Evolutionary conservation across 1,140 invertebrate species (phyloP), one percentile per base, ranked within the genome.

Genomic region (Dreissena rostriformis): DNA sequence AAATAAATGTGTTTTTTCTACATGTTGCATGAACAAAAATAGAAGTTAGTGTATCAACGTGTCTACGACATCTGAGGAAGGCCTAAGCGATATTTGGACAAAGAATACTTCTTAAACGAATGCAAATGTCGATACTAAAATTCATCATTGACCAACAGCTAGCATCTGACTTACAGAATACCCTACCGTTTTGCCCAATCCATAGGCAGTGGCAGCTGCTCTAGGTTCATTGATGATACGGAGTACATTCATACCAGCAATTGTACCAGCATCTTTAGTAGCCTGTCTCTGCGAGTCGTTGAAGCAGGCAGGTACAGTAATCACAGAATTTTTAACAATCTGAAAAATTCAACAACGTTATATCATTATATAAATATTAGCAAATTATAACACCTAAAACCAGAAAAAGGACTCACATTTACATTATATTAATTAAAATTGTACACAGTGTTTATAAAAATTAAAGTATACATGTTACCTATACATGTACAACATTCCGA

Each of bases 211-310:
- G 71, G 94, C 94, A 72, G 94, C 94, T 70, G 94, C 94, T 53
- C 94, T 94, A 15, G 94, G 94, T 79, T 94, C 94, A 82, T 94
- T 94, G 87, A 94, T 94, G 86, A 94, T 94, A 67, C 94, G 90
- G 28, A 94, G 85, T 52, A 95, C 94, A 86, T 95, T 97, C 12
- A 95, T 78, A 71, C 94, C 94, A 67, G 94, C 92, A 71, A 95
- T 95, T 8, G 90, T 91, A 14, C 94, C 94, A 67, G 94, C 94
- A 90, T 95, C 94, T 80, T 94, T 95, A n/a, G 94, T 95, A 0
- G 94, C 94, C 86, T 94, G 94, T 72, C 94, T 88, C 84, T 95
- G 94, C 17, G 92, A 92, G 82, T 95, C 94, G 82, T 95, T 95
- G 92, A 95, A 95, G 84, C 95, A 95, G 53, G 94, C 94, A 17